Evolutionary conservation across 2,113 vertebrate species (phyloP), one percentile per base, ranked within the genome.

Genomic region (Bucco capensis): DNA sequence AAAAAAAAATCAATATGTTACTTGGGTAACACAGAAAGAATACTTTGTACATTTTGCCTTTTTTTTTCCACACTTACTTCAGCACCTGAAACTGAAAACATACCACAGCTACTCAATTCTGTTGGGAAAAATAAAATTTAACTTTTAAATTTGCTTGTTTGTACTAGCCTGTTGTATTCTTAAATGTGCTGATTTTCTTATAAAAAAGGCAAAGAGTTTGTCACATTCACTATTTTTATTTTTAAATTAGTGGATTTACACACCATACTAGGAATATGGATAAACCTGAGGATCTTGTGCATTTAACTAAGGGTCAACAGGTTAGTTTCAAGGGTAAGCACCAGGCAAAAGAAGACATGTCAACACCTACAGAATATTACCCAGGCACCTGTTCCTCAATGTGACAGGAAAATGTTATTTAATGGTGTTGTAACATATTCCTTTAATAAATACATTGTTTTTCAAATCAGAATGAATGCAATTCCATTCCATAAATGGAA

Each of bases 341-440:
- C 10, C 14, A 7, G 44, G 42, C 19, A 90, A 75, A 78, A 86
- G 37, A 74, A 70, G 37, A 11, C 49, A 61, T 14, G 28, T 61
- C 66, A 83, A 49, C 33, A 85, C 83, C 82, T 95, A 31, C 46
- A 72, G 54, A 75, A 64, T 74, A 70, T 53, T 65, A 80, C 13
- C 6, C 7, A 58, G 38, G 6, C 19, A 91, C n/a, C 7, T 62
- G 15, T 24, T 75, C 9, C 22, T 61, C 44, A 92, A 19, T 35
- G 10, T 3, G 4, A 44, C 10, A 38, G 24, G 31, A 64, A 78
- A 84, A 81, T 30, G 4, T 12, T 85, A 76, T 87, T 89, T 92
- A 90, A 76, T 54, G 17, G 3, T 14, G 57, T 37, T 83, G 12
- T 70, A 91, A 85, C 9, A 47, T 28, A 84, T 14, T 75, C 19